phyloP scores from a whole-genome alignment of 2,888 invertebrate genomes.

The Andrena marginata region DNA sequence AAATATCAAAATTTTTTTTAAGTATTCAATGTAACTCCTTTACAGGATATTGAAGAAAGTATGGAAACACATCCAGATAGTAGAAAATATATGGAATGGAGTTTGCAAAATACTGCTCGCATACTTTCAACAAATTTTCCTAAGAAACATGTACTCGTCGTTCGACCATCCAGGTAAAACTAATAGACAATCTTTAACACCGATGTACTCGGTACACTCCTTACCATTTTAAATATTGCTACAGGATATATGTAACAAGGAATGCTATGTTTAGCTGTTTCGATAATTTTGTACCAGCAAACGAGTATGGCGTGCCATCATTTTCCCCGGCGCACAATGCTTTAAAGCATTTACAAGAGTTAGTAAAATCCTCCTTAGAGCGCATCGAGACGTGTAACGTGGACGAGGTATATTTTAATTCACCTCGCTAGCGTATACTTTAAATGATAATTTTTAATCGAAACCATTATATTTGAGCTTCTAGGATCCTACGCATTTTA shows the following conservation, averaged over 20 bases:
- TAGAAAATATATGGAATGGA: slow-evolving; percentile 91
- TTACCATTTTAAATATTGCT: slow-evolving; percentile 22
- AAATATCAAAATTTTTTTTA: background rate
- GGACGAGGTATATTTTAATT: slow-evolving; percentile 22
- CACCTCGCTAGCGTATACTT: background rate
- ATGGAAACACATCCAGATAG: slow-evolving; percentile 89
- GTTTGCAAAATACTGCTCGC: slow-evolving; percentile 91
- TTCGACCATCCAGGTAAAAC: slow-evolving; percentile 90
- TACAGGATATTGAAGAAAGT: slow-evolving; percentile 62
- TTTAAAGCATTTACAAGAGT: slow-evolving; percentile 89
- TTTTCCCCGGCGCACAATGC: slow-evolving; percentile 91
- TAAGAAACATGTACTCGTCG: slow-evolving; percentile 89
- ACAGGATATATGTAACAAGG: slow-evolving; percentile 92
- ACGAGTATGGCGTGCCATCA: slow-evolving; percentile 92
- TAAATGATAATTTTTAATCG: slow-evolving; percentile 1
- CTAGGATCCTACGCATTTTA: slow-evolving; percentile 40
- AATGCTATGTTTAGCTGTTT: slow-evolving; percentile 90
- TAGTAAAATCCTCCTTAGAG: slow-evolving; percentile 72
- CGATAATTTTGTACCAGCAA: slow-evolving; percentile 93
- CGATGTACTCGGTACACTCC: background rate
- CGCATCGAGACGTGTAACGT: slow-evolving; percentile 37
- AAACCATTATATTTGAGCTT: slow-evolving; percentile 18
- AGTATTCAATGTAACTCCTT: background rate
- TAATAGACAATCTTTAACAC: background rate
- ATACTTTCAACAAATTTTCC: slow-evolving; percentile 90